Conservation (phyloP, 1,140 invertebrate genomes). For the Macrocentrus cingulum region DNA sequence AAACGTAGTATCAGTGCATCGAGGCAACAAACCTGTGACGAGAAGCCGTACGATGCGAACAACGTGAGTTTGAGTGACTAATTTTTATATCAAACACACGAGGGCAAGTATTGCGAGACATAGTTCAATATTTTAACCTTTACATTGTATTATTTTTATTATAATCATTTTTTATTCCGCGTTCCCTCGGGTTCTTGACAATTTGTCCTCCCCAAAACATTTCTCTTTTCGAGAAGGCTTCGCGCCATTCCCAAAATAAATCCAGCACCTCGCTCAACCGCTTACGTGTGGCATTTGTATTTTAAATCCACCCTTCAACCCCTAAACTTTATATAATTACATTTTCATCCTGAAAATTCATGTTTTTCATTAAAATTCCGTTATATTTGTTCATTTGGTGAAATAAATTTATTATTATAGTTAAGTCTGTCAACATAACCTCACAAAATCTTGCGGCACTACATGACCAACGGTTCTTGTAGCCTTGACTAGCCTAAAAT, state of each 20-base stretch:
- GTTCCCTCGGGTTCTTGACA: too few relatives aligned
- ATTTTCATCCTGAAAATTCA: too few relatives aligned
- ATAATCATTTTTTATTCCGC: too few relatives aligned
- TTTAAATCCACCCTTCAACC: too few relatives aligned
- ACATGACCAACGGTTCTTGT: too few relatives aligned
- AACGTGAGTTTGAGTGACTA: slow-evolving; percentile 45
- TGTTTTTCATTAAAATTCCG: neutral
- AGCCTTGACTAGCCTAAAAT: neutral
- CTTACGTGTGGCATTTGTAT: neutral
- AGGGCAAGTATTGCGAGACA: neutral
- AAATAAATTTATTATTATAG: neutral
- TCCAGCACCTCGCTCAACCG: too few relatives aligned
- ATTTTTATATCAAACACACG: neutral
- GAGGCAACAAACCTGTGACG: slow-evolving; percentile 39
- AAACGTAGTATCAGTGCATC: slow-evolving; percentile 42
- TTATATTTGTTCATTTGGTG: neutral
- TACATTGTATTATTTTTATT: too few relatives aligned
- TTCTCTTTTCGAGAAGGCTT: neutral
- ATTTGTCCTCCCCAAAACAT: neutral
- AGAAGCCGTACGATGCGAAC: slow-evolving; percentile 53
- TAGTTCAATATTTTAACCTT: neutral
- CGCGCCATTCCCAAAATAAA: slow-evolving; percentile 29
- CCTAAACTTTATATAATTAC: too few relatives aligned
- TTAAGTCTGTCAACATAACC: neutral
- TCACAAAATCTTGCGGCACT: slow-evolving; percentile 12